Base-by-base conservation (phyloP, 2,797 vertebrate species). In the Poecilia wingei region DNA sequence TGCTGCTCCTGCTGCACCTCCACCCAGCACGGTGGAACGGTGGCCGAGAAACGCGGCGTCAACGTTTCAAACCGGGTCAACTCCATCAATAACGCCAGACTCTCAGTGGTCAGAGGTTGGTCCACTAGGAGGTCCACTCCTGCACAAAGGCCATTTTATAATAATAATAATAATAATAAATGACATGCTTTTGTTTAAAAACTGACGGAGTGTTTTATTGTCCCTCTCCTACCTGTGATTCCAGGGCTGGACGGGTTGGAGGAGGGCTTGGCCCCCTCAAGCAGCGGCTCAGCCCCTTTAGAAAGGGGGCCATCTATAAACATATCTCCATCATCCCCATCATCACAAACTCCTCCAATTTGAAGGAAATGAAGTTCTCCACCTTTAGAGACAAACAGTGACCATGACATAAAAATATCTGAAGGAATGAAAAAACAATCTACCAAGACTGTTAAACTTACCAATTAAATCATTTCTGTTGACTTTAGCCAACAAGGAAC, bases 341-440 rank as follows among this genome's bases (percentile, higher is more conserved):
- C 98, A 84, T 99, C 98, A 69, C 97, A 98, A 75, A 98, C 97
- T 82, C 97, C 98, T 97, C 98, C 98, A 97, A 99, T 99, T 96
- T 99, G 98, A 97, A 99, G 98, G 96, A 99, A 99, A 97, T 99
- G 98, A 97, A 99, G 98, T 90, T 99, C 98, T 96, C 98, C 98
- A 94, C 98, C 98, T 99, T 92, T 31, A 86, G 1, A 87, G 31
- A 74, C 57, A 82, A 28, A 86, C 39, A 66, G 13, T 59, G 9
- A 18, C 55, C 70, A 43, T 68, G 64, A 25, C 64, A 4, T 36
- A 4, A 70, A 70, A 68, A 68, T 10, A 28, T 70, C 14, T 45
- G 0, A 20, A 45, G 25, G 25, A 70, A 16, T 70, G 25, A 45
- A 28, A 25, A 45, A 41, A 57, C 10, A 57, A 12, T 12, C 53